Evolutionary conservation across 2,113 vertebrate genomes (phyloP).

Genomic region (Colinus virginianus): DNA sequence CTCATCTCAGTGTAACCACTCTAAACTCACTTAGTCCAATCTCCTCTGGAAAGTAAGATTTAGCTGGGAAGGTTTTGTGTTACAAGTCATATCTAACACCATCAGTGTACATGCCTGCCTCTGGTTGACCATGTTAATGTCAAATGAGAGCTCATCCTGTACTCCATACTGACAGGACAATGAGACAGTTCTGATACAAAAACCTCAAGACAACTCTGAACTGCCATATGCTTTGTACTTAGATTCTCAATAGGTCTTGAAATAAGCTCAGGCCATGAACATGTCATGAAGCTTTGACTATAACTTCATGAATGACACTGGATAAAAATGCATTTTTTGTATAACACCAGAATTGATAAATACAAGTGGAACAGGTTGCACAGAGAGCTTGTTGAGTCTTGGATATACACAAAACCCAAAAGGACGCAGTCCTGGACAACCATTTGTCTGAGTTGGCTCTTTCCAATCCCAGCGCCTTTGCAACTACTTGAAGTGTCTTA

Average conservation of each 20-base stretch:
- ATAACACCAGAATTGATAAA: background rate
- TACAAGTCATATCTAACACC: background rate
- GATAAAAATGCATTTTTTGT: background rate
- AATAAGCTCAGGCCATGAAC: background rate
- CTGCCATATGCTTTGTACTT: background rate
- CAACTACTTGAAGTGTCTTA: background rate
- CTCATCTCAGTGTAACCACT: background rate
- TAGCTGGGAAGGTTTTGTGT: background rate
- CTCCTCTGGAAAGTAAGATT: background rate
- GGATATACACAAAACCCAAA: background rate
- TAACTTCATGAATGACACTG: background rate
- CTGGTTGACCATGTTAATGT: background rate
- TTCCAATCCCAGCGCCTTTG: background rate
- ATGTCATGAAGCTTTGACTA: background rate
- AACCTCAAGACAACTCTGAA: background rate
- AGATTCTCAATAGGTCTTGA: background rate
- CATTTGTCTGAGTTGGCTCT: background rate
- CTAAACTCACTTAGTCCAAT: background rate
- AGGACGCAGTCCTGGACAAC: background rate
- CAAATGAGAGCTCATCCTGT: background rate
- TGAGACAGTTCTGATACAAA: background rate
- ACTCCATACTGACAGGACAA: background rate
- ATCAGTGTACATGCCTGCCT: background rate
- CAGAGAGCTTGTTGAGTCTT: background rate
- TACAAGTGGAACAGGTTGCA: background rate